Base-by-base conservation (phyloP, 2,797 vertebrate genomes). In the Limosa lapponica region DNA sequence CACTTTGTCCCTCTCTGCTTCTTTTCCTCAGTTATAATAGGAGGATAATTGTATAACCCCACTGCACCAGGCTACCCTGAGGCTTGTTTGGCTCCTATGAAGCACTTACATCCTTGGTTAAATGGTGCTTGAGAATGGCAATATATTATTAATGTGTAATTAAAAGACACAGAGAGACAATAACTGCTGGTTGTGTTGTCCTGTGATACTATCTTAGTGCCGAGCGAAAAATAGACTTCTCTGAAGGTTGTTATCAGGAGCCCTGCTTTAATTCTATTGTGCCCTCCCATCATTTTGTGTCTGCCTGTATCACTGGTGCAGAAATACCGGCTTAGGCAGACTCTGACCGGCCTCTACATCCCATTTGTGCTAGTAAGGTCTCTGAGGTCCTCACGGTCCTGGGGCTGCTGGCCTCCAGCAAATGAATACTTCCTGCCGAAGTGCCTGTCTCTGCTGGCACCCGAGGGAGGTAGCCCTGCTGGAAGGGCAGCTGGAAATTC, bases 81-180 rank as follows among this genome's bases (percentile, higher is more conserved):
- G 92, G 92, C 96, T 91, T 94, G 65, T 83, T 91, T 74, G 91
- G 75, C 77, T 96, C 84, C 79, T 83, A 0, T 30, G 72, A 89
- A 88, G 75, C 79, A 85, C 84, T 95, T 85, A 92, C 51, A 77
- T 93, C 41, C 65, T 72, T 88, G 79, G 75, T 95, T 94, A 95
- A 93, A 93, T 77, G 87, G 67, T 90, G 82, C 91, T 95, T 83
- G 75, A 88, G 79, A 81, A 84, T 58, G 71, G 71, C 82, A 93
- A 84, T 92, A 27, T 93, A 87, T 90, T 93, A 87, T 94, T 93
- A 87, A 90, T 94, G 87, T 78, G 70, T 93, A 87, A 95, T 95
- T 83, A 95, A 96, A 87, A 85, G 88, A 48, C 74, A 64, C 0
- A 74, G 77, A 70, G 48, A 90, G 61, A 77, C 52, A 90, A n/a